Percentiles rank a stretch among this genome's conserved stretches.
These are phyloP conservation scores for Achatina immaculata DNA, from an alignment of 1,140 invertebrate species.

Conservation along the genomic window DNA sequence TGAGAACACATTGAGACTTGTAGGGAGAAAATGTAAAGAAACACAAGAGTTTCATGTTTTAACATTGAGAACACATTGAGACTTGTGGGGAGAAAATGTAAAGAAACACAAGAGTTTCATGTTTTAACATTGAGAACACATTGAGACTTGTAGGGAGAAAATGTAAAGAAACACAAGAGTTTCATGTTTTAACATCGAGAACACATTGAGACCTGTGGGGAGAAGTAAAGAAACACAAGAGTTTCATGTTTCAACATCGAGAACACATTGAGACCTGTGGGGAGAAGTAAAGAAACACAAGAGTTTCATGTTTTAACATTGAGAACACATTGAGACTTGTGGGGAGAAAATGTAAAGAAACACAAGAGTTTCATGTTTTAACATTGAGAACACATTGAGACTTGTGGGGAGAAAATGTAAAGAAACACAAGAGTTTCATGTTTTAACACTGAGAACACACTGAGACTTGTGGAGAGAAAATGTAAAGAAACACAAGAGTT, in stretches of 20 bases:
- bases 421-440: too few relatives aligned
- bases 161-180: too few relatives aligned
- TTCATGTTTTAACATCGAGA: background rate
- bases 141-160: background rate
- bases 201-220: background rate
- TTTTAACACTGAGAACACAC: too few relatives aligned
- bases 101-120: too few relatives aligned
- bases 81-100: too few relatives aligned
- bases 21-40: background rate
- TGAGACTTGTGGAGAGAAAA: too few relatives aligned
- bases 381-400: too few relatives aligned
- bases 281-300: background rate
- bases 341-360: too few relatives aligned
- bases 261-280: background rate
- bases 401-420: too few relatives aligned
- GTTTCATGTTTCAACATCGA: background rate
- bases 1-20: background rate
- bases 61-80: background rate
- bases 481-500: too few relatives aligned
- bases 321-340: background rate
- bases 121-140: background rate
- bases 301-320: background rate
- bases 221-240: too few relatives aligned
- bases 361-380: too few relatives aligned
- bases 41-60: background rate